Percentiles rank a stretch among this genome's conserved stretches.
These are phyloP conservation scores for Pithys albifrons DNA, from an alignment of 2,113 vertebrate genomes.

Conservation along the genomic window DNA sequence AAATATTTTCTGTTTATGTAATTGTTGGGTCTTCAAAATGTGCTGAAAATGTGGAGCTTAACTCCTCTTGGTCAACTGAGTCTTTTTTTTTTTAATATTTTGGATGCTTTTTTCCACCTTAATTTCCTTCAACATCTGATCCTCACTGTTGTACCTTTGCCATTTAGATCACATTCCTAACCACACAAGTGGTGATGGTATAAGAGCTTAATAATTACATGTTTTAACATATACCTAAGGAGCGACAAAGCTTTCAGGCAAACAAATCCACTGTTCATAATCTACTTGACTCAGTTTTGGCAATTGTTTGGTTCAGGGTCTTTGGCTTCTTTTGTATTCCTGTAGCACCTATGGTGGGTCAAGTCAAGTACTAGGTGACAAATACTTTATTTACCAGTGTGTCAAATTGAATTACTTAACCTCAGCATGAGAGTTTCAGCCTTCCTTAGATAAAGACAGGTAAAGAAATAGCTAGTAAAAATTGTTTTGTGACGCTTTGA, in stretches of 20 bases:
- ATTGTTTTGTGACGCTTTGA: neutral
- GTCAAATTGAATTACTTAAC: neutral
- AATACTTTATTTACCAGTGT: neutral
- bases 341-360: neutral
- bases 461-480: neutral
- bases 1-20: neutral
- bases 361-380: neutral
- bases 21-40: neutral
- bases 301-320: neutral
- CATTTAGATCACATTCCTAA: neutral
- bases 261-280: neutral
- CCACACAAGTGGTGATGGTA: neutral
- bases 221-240: neutral
- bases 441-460: neutral
- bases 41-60: neutral
- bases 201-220: neutral
- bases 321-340: neutral
- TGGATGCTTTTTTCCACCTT: neutral
- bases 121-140: neutral
- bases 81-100: neutral
- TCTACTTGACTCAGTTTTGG: neutral
- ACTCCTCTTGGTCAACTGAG: neutral
- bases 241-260: neutral
- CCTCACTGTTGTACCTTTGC: neutral
- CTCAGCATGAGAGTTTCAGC: neutral